Conservation (phyloP, 2,888 invertebrate species). For the Nebria salina region DNA sequence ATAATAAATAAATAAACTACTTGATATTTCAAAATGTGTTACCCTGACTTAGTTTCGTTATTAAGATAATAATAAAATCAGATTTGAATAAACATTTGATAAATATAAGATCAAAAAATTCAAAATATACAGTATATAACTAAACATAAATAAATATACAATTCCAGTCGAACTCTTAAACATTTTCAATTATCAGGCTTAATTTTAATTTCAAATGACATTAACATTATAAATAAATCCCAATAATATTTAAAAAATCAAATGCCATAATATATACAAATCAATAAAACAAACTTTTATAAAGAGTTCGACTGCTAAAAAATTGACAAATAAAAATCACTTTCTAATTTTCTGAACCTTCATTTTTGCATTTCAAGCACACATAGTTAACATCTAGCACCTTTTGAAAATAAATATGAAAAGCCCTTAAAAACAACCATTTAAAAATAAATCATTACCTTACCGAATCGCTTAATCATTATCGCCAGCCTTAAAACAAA, state of each 20-base stretch:
- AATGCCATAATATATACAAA: background rate
- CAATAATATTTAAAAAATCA: background rate
- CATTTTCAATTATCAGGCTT: background rate
- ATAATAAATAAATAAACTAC: background rate
- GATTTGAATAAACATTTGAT: background rate
- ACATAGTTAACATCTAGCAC: background rate
- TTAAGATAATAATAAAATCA: background rate
- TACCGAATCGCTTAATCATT: background rate
- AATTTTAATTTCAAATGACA: background rate
- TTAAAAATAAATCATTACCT: background rate
- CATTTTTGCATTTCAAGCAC: background rate
- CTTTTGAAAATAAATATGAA: background rate
- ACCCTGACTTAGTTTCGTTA: background rate
- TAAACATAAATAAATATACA: conserved; percentile 18
- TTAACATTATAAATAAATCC: background rate
- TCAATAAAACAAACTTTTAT: background rate
- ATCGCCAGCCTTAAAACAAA: conserved; percentile 21
- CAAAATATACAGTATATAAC: conserved; percentile 14
- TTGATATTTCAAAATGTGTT: background rate
- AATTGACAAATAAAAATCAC: background rate
- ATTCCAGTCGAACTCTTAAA: background rate
- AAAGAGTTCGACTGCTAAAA: background rate
- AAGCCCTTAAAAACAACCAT: background rate
- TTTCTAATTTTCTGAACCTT: background rate
- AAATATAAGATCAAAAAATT: background rate